phyloP scores from a whole-genome alignment of 2,888 invertebrate species.

The Uloborus plumipes region DNA sequence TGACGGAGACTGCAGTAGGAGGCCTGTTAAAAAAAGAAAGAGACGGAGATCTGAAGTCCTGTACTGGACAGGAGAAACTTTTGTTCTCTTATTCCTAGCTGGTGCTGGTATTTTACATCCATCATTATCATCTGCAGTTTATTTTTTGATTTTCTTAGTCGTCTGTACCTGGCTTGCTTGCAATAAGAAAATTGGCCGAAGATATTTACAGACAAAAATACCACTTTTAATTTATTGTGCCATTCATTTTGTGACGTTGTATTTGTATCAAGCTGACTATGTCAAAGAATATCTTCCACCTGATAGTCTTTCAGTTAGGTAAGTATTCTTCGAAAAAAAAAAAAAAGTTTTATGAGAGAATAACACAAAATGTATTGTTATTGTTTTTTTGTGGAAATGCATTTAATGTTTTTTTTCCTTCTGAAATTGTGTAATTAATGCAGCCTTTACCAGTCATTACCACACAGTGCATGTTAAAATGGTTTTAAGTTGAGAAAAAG shows the following conservation, averaged over 20 bases:
- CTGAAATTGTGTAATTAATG: too few species aligned
- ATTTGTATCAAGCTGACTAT: constrained; percentile 88
- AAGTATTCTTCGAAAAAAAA: constrained; percentile 66
- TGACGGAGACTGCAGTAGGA: constrained; percentile 29
- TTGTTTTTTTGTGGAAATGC: too few species aligned
- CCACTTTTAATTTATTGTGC: constrained; percentile 78
- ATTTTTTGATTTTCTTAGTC: constrained; percentile 87
- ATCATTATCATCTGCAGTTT: constrained; percentile 85
- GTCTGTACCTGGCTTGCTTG: constrained; percentile 90
- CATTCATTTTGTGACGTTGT: constrained; percentile 80
- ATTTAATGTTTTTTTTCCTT: too few species aligned
- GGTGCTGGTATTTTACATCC: constrained; percentile 84
- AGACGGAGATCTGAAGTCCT: constrained; percentile 57
- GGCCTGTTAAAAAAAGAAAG: constrained; percentile 42
- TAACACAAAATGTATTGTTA: too few species aligned
- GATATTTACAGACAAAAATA: constrained; percentile 77
- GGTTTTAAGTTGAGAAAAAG: too few species aligned
- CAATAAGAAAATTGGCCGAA: constrained; percentile 81
- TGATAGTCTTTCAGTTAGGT: constrained; percentile 83
- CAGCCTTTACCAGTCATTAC: too few species aligned
- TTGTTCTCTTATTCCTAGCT: constrained; percentile 74
- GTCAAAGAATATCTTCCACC: constrained; percentile 81
- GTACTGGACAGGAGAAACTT: constrained; percentile 64
- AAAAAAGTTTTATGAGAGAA: too few species aligned
- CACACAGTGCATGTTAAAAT: too few species aligned